A percentile compares a stretch with the other conserved stretches of the same genome.
Conservation (phyloP, 2,113 vertebrate genomes). For the Tylochromis polylepis region DNA sequence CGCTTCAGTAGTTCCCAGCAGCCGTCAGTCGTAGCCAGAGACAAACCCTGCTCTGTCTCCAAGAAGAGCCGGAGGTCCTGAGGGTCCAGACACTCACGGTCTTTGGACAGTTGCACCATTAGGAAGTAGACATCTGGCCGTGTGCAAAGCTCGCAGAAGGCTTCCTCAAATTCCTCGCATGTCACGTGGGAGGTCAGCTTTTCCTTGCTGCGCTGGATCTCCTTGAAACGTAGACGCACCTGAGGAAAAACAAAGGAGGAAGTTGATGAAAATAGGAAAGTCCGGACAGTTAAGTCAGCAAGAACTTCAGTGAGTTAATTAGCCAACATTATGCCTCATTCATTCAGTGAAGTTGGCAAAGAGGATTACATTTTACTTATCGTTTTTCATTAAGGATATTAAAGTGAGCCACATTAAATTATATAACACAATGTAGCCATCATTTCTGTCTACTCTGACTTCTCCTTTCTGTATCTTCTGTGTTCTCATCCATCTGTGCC, state of each 20-base stretch:
- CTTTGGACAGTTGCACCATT: conserved; percentile 95
- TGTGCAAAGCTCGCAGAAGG: conserved; percentile 92
- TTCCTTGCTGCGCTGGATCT: conserved; percentile 95
- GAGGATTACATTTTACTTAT: conserved; percentile 12
- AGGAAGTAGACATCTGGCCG: conserved; percentile 95
- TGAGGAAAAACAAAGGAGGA: not conserved
- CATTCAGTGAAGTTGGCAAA: not conserved
- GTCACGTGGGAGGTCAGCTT: conserved; percentile 95
- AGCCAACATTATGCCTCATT: not conserved
- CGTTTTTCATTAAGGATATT: conserved; percentile 10
- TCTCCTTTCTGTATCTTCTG: not conserved
- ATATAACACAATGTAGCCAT: not conserved
- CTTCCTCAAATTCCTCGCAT: conserved; percentile 92
- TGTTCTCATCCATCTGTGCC: not conserved
- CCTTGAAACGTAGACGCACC: conserved; percentile 90
- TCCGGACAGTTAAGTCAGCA: not conserved
- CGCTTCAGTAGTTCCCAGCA: conserved; percentile 89
- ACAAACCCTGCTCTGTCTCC: conserved; percentile 92
- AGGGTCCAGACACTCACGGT: conserved; percentile 91
- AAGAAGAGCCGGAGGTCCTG: conserved; percentile 94
- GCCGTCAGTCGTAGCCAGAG: conserved; percentile 85
- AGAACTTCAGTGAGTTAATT: not conserved
- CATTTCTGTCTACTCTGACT: not conserved
- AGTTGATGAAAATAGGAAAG: not conserved
- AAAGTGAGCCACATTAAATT: conserved; percentile 21